Evolutionary conservation across 2,888 invertebrate species (phyloP).

Genomic region (Lepidonotus clava): DNA sequence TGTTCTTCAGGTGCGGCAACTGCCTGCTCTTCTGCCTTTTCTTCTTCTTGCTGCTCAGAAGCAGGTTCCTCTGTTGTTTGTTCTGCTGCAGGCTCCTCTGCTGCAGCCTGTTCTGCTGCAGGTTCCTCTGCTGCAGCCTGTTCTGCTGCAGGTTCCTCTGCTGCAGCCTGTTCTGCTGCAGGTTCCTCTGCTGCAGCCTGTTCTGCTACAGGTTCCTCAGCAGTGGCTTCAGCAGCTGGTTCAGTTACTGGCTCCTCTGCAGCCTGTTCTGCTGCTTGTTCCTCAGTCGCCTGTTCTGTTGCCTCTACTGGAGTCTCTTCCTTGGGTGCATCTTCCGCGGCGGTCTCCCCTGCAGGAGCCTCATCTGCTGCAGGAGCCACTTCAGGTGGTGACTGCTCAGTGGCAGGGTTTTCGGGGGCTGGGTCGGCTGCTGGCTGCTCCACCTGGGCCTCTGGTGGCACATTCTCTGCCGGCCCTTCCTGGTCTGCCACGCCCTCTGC

Average conservation of each 20-base stretch:
- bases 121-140: slow-evolving; percentile 5
- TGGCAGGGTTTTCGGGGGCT: neutral
- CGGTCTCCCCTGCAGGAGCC: neutral
- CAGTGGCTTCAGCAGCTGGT: slow-evolving; percentile 41
- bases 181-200: slow-evolving; percentile 42
- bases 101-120: slow-evolving; percentile 23
- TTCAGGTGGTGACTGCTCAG: neutral
- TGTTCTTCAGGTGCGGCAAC: neutral
- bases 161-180: slow-evolving; percentile 48
- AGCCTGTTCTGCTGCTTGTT: slow-evolving; percentile 27
- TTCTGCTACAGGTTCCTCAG: slow-evolving; percentile 51
- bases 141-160: slow-evolving; percentile 52
- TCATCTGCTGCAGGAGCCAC: slow-evolving; percentile 33
- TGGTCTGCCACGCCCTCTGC: slow-evolving; percentile 17
- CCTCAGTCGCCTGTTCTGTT: slow-evolving; percentile 23
- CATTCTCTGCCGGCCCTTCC: neutral
- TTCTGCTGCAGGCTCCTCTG: slow-evolving; percentile 29
- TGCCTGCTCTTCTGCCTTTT: neutral
- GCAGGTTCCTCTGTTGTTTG: slow-evolving; percentile 54
- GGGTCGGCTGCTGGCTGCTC: slow-evolving; percentile 13
- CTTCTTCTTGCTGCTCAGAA: slow-evolving; percentile 39
- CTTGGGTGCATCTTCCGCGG: no score
- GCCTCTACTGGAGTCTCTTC: slow-evolving; percentile 54
- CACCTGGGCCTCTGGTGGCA: neutral
- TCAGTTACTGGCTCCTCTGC: slow-evolving; percentile 50